Percentiles rank a stretch among this genome's conserved stretches.
These are phyloP conservation scores for Orchestia grillus DNA, from an alignment of 1,140 invertebrate genomes.

Conservation along the genomic window DNA sequence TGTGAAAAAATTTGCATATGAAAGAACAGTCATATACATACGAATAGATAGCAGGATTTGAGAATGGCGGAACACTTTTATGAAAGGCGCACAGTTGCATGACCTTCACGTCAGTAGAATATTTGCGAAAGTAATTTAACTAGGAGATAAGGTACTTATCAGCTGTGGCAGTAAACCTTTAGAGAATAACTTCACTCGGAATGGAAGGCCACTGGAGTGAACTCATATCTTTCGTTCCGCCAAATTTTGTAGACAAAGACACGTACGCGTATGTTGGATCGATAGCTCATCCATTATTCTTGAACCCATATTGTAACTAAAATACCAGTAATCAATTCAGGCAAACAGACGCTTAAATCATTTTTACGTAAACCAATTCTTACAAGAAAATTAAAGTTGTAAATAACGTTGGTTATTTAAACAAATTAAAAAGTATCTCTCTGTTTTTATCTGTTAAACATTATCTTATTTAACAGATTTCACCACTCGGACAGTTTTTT, in stretches of 20 bases:
- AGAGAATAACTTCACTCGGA: neutral
- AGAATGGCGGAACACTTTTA: neutral
- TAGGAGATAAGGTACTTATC: neutral
- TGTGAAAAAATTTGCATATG: neutral
- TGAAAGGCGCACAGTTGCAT: neutral
- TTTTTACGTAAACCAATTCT: neutral
- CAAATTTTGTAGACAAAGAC: neutral
- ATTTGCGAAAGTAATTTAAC: neutral
- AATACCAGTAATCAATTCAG: neutral
- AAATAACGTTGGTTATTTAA: neutral
- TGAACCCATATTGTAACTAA: neutral
- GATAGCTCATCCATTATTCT: neutral
- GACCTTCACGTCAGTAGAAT: neutral
- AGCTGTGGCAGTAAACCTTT: neutral
- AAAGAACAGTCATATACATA: neutral
- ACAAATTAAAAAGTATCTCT: neutral
- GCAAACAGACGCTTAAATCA: neutral
- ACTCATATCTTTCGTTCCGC: neutral
- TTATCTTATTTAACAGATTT: neutral
- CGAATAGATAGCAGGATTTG: neutral
- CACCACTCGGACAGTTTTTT: neutral
- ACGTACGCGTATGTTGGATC: neutral
- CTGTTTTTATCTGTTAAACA: neutral
- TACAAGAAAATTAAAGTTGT: neutral
- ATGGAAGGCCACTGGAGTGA: neutral